Conservation (phyloP, 2,888 invertebrate genomes). For the Arrhopalites spinosus region DNA sequence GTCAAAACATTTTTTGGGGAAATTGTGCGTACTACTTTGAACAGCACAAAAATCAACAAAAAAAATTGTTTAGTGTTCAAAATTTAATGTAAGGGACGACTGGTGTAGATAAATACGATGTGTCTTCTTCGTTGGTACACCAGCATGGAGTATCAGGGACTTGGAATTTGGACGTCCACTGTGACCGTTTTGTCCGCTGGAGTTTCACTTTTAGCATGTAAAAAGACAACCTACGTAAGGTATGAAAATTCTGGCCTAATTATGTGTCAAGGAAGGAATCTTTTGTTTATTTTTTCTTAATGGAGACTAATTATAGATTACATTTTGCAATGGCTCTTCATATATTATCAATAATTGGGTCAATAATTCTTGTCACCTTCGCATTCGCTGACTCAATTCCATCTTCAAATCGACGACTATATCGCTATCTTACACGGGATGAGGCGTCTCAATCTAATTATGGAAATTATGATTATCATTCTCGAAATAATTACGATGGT, state of each 20-base stretch:
- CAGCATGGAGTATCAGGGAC: background rate
- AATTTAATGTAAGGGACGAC: no score
- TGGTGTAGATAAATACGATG: constrained; percentile 40
- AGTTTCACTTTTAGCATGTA: constrained; percentile 27
- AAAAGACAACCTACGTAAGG: constrained; percentile 17
- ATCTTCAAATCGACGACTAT: background rate
- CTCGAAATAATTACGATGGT: background rate
- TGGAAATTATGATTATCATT: background rate
- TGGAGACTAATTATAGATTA: no score
- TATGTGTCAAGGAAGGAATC: no score
- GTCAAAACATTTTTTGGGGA: no score
- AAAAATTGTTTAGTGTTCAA: no score
- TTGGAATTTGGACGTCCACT: constrained; percentile 40
- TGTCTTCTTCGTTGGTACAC: constrained; percentile 23
- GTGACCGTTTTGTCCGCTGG: constrained; percentile 36
- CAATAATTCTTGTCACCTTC: background rate
- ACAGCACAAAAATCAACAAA: no score
- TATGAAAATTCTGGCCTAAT: no score
- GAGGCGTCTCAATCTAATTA: background rate
- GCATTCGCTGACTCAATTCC: background rate
- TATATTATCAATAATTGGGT: constrained; percentile 18
- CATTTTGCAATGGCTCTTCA: constrained; percentile 48
- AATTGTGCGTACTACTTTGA: no score
- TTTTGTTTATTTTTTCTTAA: constrained; percentile 28
- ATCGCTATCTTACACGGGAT: background rate